Evolutionary conservation across 2,888 invertebrate species (phyloP).

Genomic region (Phragmatobia fuliginosa): DNA sequence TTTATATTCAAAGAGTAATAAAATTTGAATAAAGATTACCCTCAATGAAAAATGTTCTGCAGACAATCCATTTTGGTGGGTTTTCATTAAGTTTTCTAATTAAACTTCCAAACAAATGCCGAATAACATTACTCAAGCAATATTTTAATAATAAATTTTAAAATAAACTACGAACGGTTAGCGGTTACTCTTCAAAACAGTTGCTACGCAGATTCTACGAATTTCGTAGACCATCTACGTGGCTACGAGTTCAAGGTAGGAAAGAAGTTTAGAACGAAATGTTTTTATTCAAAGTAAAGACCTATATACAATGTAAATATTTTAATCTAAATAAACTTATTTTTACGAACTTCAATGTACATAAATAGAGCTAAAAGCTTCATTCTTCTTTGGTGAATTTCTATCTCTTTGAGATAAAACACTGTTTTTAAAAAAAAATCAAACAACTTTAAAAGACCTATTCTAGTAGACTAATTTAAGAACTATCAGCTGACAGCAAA

Average conservation of each 20-base stretch:
- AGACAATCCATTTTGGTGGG: constrained; percentile 24
- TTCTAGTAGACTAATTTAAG: too few relatives aligned
- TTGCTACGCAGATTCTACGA: constrained; percentile 31
- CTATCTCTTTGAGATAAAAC: not conserved
- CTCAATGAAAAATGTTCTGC: constrained; percentile 29
- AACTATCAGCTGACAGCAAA: too few relatives aligned
- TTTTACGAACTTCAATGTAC: too few relatives aligned
- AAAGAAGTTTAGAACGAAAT: not conserved
- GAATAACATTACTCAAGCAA: constrained; percentile 18
- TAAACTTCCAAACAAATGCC: constrained; percentile 29
- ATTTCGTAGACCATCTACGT: constrained; percentile 31
- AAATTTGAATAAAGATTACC: constrained; percentile 24
- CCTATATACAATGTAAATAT: not conserved
- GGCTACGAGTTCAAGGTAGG: constrained; percentile 12
- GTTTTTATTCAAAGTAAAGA: constrained; percentile 6
- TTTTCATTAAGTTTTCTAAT: constrained; percentile 31
- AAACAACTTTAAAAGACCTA: too few relatives aligned
- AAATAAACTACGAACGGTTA: constrained; percentile 9
- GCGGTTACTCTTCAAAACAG: constrained; percentile 8
- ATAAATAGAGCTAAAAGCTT: too few relatives aligned
- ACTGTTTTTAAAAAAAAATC: not conserved
- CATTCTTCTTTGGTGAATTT: not conserved
- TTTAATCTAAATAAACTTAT: too few relatives aligned
- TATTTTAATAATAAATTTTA: constrained; percentile 18
- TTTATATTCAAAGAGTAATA: constrained; percentile 19